Evolutionary conservation across 2,113 vertebrate species (phyloP), one percentile per base, ranked within the genome.

Genomic region (Empidonax alnorum): DNA sequence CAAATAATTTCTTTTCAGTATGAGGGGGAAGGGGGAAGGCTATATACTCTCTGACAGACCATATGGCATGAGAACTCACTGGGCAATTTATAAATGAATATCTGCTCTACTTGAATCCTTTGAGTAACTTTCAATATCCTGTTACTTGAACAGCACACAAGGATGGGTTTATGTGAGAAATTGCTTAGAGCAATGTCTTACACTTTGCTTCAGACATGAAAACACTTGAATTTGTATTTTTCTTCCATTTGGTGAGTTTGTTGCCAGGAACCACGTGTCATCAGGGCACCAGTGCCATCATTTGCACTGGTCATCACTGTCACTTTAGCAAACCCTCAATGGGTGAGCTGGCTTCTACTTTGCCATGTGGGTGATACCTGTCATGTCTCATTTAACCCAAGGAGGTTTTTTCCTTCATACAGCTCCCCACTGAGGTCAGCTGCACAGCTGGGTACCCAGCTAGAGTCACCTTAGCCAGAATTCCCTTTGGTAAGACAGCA

Each of bases 281-380:
- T 16, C 39, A 11, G 24, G 31, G 31, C 1, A 0, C 41, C 46
- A 19, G 67, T 10, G 1, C 35, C 46, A 17, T 7, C 9, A 0
- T 18, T 82, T 30, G 19, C 66, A 9, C 58, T 14, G 42, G 14
- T 58, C 37, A 33, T 7, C 6, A 9, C 0, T 37, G 50, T 18
- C 3, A 5, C 46, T 74, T 47, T 2, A 35, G 89, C 58, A 84
- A 62, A 13, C 13, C 9, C 46, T 50, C 9, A 5, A 52, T 2
- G 0, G 44, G 30, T 25, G 74, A 81, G 37, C 25, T 41, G 49
- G 30, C 22, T 42, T 16, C 55, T 73, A 63, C n/a, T 80, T n/a
- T 66, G 83, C 67, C 22, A 2, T 10, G 63, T 4, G 49, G 21
- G 86, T n/a, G 24, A 65, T 35, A 27, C 52, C 23, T 55, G 41